phyloP scores from a whole-genome alignment of 2,888 invertebrate species.

The Pharmacophagus antenor region DNA sequence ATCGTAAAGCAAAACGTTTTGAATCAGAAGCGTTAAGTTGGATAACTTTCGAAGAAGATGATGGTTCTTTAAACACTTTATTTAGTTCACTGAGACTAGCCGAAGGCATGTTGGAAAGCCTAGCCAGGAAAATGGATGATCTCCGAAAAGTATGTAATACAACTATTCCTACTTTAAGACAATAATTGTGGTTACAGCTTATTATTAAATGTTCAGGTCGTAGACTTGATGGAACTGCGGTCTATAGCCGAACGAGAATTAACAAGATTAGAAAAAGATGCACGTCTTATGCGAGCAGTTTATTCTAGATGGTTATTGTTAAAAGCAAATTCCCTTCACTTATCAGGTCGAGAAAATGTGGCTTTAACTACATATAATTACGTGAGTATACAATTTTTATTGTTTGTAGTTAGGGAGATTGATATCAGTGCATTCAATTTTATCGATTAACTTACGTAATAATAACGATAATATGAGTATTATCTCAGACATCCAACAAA shows the following conservation, averaged over 20 bases:
- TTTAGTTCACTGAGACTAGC: conserved; percentile 64
- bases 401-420: not conserved
- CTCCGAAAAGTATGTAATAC: conserved; percentile 53
- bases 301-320: conserved; percentile 66
- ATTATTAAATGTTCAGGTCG: conserved; percentile 51
- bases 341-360: conserved; percentile 54
- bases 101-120: conserved; percentile 71
- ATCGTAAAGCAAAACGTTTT: conserved; percentile 60
- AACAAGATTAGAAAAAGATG: conserved; percentile 55
- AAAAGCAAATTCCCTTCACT: conserved; percentile 54
- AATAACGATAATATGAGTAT: not conserved
- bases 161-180: not conserved
- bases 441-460: not conserved
- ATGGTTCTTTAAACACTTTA: conserved; percentile 53
- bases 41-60: conserved; percentile 47
- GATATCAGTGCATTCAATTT: not conserved
- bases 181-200: conserved; percentile 7
- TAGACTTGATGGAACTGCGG: conserved; percentile 69
- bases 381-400: conserved; percentile 39
- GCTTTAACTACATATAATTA: conserved; percentile 51
- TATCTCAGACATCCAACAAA: not conserved
- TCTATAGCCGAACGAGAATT: conserved; percentile 69
- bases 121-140: conserved; percentile 71
- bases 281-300: conserved; percentile 50
- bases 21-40: conserved; percentile 66